phyloP scores from a whole-genome alignment of 2,888 invertebrate genomes.

The Barypeithes pellucidus region DNA sequence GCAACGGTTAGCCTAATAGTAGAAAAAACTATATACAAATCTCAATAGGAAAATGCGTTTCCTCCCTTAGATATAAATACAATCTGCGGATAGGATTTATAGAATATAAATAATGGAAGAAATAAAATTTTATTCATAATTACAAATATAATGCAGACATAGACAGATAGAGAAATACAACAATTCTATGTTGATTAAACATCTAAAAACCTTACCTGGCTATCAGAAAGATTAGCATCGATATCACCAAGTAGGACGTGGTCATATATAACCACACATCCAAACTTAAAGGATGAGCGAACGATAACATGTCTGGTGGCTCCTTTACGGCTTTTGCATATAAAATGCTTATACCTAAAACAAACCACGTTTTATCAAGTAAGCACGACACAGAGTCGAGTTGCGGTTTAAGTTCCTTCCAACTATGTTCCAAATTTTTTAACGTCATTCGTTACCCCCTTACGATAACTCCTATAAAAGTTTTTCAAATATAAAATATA shows the following conservation, averaged over 20 bases:
- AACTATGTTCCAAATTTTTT: background rate
- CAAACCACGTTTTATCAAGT: slow-evolving; percentile 19
- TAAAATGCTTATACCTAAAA: slow-evolving; percentile 86
- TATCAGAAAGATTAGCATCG: slow-evolving; percentile 85
- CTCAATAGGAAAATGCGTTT: too few relatives aligned
- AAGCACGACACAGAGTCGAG: background rate
- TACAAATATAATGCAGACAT: too few relatives aligned
- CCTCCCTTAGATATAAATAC: too few relatives aligned
- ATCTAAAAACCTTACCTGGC: slow-evolving; percentile 71
- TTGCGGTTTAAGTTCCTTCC: background rate
- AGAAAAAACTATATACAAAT: too few relatives aligned
- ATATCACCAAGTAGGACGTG: slow-evolving; percentile 87
- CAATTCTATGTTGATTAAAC: background rate
- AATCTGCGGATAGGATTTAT: too few relatives aligned
- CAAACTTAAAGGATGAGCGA: slow-evolving; percentile 88
- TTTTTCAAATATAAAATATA: too few relatives aligned
- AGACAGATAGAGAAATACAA: too few relatives aligned
- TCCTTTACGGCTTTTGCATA: slow-evolving; percentile 86
- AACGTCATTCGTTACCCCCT: too few relatives aligned
- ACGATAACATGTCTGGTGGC: slow-evolving; percentile 89
- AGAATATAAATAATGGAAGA: too few relatives aligned
- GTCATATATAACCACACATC: slow-evolving; percentile 94
- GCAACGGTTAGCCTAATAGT: too few relatives aligned
- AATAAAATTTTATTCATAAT: too few relatives aligned
- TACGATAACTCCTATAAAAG: too few relatives aligned